Evolutionary conservation across 2,797 vertebrate genomes (phyloP).

Genomic region (Gymnopithys bicolor): DNA sequence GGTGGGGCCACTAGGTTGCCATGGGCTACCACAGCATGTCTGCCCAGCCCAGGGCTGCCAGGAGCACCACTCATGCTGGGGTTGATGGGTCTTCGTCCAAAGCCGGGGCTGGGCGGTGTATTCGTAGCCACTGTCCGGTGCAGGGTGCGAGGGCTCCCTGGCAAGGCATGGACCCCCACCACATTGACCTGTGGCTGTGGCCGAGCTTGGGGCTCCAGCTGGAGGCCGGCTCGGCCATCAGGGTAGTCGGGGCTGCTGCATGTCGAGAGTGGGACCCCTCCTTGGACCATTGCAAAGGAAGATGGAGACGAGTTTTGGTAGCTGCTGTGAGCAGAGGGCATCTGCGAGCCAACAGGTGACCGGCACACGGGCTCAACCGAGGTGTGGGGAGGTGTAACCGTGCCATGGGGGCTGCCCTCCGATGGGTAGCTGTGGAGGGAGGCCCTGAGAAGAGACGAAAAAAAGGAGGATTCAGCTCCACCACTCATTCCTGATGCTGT

Average conservation of each 20-base stretch:
- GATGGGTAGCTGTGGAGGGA: slow-evolving; percentile 78
- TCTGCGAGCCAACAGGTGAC: slow-evolving; percentile 76
- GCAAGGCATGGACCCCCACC: slow-evolving; percentile 73
- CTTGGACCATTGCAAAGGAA: slow-evolving; percentile 29
- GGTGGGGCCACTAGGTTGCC: slow-evolving; percentile 79
- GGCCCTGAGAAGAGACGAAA: slow-evolving; percentile 48
- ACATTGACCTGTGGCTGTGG: slow-evolving; percentile 71
- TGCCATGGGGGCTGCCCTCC: slow-evolving; percentile 80
- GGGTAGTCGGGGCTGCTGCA: slow-evolving; percentile 76
- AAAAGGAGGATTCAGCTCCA: not conserved
- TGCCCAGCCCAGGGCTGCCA: slow-evolving; percentile 75
- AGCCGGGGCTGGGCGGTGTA: slow-evolving; percentile 81
- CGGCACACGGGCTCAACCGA: slow-evolving; percentile 83
- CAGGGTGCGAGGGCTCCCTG: slow-evolving; percentile 86
- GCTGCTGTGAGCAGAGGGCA: slow-evolving; percentile 76
- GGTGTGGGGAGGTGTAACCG: slow-evolving; percentile 80
- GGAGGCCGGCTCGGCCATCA: slow-evolving; percentile 28
- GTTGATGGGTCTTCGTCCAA: slow-evolving; percentile 77
- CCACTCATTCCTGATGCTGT: accelerated
- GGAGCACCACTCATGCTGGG: slow-evolving; percentile 52
- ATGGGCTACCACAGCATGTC: slow-evolving; percentile 53
- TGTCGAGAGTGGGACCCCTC: not conserved
- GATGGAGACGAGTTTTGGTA: slow-evolving; percentile 78
- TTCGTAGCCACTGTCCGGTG: slow-evolving; percentile 97
- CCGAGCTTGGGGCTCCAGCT: slow-evolving; percentile 63